Evolutionary conservation across 1,140 invertebrate genomes (phyloP), one percentile per base, ranked within the genome.

Genomic region (Luehdorfia chinensis): DNA sequence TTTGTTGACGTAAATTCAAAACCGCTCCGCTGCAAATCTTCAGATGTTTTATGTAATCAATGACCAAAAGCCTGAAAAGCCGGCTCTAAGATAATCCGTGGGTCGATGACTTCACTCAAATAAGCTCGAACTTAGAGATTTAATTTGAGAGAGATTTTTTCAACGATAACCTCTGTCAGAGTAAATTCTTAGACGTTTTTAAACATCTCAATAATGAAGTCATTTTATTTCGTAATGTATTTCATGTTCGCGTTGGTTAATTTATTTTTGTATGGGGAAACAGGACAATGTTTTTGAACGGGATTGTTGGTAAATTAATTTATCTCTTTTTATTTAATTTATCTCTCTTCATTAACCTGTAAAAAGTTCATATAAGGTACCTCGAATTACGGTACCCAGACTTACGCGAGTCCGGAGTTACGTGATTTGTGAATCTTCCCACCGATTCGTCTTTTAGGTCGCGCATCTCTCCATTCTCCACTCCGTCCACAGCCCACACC

Each of bases 21-120:
- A n/a, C n/a, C n/a, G n/a, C n/a, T n/a, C n/a, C n/a, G n/a, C n/a
- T n/a, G n/a, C n/a, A n/a, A n/a, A n/a, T n/a, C n/a, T n/a, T n/a
- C n/a, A n/a, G n/a, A n/a, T n/a, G n/a, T 31, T 31, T 31, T 31
- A 5, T 31, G 12, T 31, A 31, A 31, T 31, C 30, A 31, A 31
- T 12, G 30, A 31, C 9, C 1, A 12, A 12, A 31, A 31, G 9
- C 30, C 30, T 12, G 9, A 12, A 31, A 31, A 31, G 9, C 30
- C 30, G 12, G 30, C 5, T 31, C 12, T 12, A 13, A 31, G 9
- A 12, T 31, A 31, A 31, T 6, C 9, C 30, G 30, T 12, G 5
- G 30, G 30, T 12, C 30, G 25, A 7, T 9, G 25, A 27, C 12
- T 31, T 31, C 8, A 8, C 11, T 30, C 9, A 0, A 12, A 5